Conservation (phyloP, 2,113 vertebrate species). For the Piaya cayana region DNA sequence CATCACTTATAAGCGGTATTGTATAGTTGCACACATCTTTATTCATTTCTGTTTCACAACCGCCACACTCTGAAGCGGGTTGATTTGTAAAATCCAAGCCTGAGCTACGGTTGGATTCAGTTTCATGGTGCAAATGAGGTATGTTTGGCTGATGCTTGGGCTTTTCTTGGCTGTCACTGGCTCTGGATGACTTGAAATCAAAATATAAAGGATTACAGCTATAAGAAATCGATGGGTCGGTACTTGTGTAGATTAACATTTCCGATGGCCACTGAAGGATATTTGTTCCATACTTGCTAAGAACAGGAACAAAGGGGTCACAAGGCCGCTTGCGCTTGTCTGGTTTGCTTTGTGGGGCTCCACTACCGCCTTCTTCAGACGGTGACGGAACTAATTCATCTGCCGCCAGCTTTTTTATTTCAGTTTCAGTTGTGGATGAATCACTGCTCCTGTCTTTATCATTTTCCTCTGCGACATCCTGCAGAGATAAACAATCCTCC, state of each 20-base stretch:
- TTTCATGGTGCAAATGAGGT: constrained; percentile 51
- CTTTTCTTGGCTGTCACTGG: constrained; percentile 62
- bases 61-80: background rate
- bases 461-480: background rate
- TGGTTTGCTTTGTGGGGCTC: background rate
- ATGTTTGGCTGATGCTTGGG: constrained; percentile 41
- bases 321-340: constrained; percentile 54
- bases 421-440: background rate
- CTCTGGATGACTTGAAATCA: constrained; percentile 83
- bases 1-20: background rate
- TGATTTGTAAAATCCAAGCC: background rate
- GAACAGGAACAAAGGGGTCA: constrained; percentile 83
- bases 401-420: constrained; percentile 7
- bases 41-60: background rate
- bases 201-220: constrained; percentile 91
- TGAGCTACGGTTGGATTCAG: constrained; percentile 1
- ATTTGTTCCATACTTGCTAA: constrained; percentile 82
- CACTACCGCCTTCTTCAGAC: background rate
- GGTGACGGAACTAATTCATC: background rate
- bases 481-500: background rate
- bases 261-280: constrained; percentile 90
- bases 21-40: background rate
- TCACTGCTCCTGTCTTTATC: background rate
- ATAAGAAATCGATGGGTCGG: constrained; percentile 83
- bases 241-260: constrained; percentile 84